Percentiles rank a stretch among this genome's conserved stretches.
Evolutionary conservation across 2,888 invertebrate genomes (phyloP).

Genomic region (Lamproptera curius): DNA sequence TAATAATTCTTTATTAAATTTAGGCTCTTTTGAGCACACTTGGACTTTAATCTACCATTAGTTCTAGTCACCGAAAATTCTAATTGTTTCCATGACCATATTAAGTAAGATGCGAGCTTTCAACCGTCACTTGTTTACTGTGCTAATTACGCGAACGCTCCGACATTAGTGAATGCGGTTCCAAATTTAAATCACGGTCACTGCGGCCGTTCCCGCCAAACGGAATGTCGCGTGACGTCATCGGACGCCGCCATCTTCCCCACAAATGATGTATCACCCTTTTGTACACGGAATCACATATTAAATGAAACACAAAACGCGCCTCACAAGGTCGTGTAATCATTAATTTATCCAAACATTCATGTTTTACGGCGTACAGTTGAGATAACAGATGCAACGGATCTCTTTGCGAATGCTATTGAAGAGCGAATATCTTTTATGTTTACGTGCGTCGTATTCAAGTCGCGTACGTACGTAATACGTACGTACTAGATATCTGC

Average conservation of each 20-base stretch:
- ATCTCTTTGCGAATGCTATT: too few species aligned
- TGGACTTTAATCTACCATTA: too few species aligned
- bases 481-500: too few species aligned
- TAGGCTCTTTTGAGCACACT: too few species aligned
- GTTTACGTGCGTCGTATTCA: too few species aligned
- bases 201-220: slow-evolving; percentile 44
- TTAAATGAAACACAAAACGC: not conserved
- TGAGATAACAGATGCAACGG: too few species aligned
- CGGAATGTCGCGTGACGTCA: slow-evolving; percentile 64
- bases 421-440: too few species aligned
- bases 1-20: too few species aligned
- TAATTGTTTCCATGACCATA: slow-evolving; percentile 53
- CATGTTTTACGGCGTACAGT: too few species aligned
- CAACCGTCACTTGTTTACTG: slow-evolving; percentile 36
- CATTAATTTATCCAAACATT: slow-evolving; percentile 4
- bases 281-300: slow-evolving; percentile 2
- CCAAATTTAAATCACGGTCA: slow-evolving; percentile 68
- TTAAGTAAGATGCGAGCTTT: slow-evolving; percentile 36
- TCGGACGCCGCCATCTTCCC: slow-evolving; percentile 12
- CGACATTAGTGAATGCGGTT: slow-evolving; percentile 50
- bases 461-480: too few species aligned
- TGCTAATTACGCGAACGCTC: slow-evolving; percentile 48
- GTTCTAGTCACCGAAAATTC: too few species aligned
- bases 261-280: not conserved
- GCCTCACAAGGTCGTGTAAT: slow-evolving; percentile 3